Percentiles rank a stretch among this genome's conserved stretches.
Conservation (phyloP, 2,888 invertebrate genomes). For the Myopa testacea region DNA sequence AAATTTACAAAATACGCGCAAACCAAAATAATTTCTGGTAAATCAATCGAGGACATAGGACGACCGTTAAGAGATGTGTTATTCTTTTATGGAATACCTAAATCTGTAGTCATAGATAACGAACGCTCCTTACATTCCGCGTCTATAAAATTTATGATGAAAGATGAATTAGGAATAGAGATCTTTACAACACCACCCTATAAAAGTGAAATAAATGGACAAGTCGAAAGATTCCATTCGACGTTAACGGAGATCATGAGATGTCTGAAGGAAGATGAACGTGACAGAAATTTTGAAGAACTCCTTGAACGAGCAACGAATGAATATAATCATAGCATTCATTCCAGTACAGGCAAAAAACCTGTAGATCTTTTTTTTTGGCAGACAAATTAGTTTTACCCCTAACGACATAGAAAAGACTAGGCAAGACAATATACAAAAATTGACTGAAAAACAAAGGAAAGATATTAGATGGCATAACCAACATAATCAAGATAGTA, state of each 20-base stretch:
- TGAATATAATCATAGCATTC: slow-evolving; percentile 44
- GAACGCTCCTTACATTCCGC: too few species aligned
- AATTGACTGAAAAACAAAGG: too few species aligned
- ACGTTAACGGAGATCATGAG: slow-evolving; percentile 44
- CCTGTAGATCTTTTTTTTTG: slow-evolving; percentile 46
- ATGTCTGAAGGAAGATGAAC: slow-evolving; percentile 12
- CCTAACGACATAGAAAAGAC: slow-evolving; percentile 24
- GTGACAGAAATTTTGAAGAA: too few species aligned
- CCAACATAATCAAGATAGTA: too few species aligned
- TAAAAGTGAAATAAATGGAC: neutral
- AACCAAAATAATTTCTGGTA: slow-evolving; percentile 31
- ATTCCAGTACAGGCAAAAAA: slow-evolving; percentile 44
- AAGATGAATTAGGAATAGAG: too few species aligned
- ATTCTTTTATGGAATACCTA: slow-evolving; percentile 14
- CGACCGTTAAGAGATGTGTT: slow-evolving; percentile 43
- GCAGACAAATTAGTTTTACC: slow-evolving; percentile 15
- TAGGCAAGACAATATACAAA: slow-evolving; percentile 28
- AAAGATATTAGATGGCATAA: too few species aligned
- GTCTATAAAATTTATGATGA: too few species aligned
- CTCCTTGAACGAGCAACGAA: slow-evolving; percentile 20
- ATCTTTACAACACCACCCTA: neutral
- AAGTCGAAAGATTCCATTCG: slow-evolving; percentile 20
- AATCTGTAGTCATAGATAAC: too few species aligned
- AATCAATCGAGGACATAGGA: slow-evolving; percentile 41
- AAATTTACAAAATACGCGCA: slow-evolving; percentile 38